A percentile compares a stretch with the other conserved stretches of the same genome.
Evolutionary conservation across 2,113 vertebrate genomes (phyloP).

Genomic region (Bostrychus sinensis): DNA sequence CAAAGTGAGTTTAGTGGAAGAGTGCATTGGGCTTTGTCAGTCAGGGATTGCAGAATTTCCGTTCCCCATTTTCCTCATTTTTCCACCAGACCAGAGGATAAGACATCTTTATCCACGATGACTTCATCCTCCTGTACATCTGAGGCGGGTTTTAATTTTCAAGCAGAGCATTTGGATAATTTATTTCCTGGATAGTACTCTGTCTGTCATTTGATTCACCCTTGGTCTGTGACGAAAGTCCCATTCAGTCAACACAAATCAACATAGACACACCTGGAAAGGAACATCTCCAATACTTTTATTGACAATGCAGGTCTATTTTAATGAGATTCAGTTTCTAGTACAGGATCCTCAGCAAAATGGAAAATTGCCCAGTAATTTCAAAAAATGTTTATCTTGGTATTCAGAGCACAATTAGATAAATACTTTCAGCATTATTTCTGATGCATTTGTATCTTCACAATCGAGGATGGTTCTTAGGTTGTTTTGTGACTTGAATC

Average conservation of each 20-base stretch:
- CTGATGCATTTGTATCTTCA: background rate
- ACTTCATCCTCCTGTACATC: constrained; percentile 58
- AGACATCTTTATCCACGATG: constrained; percentile 62
- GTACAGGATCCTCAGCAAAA: too few species aligned
- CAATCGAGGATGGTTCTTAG: background rate
- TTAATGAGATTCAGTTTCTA: too few species aligned
- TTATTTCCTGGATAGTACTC: constrained; percentile 40
- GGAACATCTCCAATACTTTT: background rate
- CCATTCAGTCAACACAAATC: constrained; percentile 34
- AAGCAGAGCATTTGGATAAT: constrained; percentile 30
- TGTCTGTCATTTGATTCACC: constrained; percentile 33
- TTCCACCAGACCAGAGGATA: constrained; percentile 52
- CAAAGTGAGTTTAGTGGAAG: constrained; percentile 68
- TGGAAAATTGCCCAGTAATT: too few species aligned
- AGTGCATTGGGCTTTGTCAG: constrained; percentile 65
- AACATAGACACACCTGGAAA: constrained; percentile 1
- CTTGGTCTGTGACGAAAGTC: constrained; percentile 24
- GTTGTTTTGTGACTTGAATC: background rate
- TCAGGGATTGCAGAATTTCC: constrained; percentile 67
- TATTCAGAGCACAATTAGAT: background rate
- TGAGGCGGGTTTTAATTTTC: constrained; percentile 37
- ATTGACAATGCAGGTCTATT: background rate
- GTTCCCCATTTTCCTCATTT: constrained; percentile 39
- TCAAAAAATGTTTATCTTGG: too few species aligned
- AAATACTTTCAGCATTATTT: background rate